Base-by-base conservation (phyloP, 2,797 vertebrate species). In the Bovichtus variegatus region DNA sequence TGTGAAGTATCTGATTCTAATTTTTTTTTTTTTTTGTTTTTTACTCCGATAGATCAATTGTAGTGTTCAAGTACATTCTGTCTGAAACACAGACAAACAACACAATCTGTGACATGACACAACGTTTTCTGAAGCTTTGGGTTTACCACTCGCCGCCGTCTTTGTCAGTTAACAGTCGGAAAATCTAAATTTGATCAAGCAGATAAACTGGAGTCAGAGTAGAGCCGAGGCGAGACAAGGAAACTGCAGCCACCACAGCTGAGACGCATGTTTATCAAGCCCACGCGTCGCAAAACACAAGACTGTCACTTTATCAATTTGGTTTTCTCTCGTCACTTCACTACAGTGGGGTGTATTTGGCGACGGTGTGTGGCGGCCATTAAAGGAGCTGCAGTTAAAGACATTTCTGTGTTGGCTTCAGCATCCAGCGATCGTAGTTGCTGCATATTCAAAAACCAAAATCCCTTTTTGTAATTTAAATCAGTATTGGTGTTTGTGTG, bases 1-100 rank as follows among this genome's bases (percentile, higher is more conserved):
- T 34, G 6, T 44, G 16, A 55, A 77, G 9, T 19, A 50, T 25
- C 18, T 11, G 18, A 53, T 55, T 29, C 4, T 0, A 7, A n/a
- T n/a, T n/a, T n/a, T n/a, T n/a, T n/a, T n/a, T n/a, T n/a, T n/a
- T n/a, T n/a, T n/a, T n/a, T n/a, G n/a, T 43, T 21, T 67, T 53
- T 5, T 36, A 44, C 19, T 74, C 66, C 41, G 27, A 74, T 34
- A 21, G 49, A 59, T 47, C 29, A 60, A 12, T 13, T 67, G 51
- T 83, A 64, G 67, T 79, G 78, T 83, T 83, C 59, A 80, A 72
- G 71, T 68, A 58, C 36, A 47, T 1, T n/a, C 1, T 23, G 59
- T 31, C 43, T 49, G 6, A 51, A 80, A 36, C 1, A 38, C 23
- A 65, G 34, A 63, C 57, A 25, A 55, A 18, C 41, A 36, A 11